A percentile compares a stretch with the other conserved stretches of the same genome.
phyloP scores from a whole-genome alignment of 2,113 vertebrate species.

The Ailurus styani region DNA sequence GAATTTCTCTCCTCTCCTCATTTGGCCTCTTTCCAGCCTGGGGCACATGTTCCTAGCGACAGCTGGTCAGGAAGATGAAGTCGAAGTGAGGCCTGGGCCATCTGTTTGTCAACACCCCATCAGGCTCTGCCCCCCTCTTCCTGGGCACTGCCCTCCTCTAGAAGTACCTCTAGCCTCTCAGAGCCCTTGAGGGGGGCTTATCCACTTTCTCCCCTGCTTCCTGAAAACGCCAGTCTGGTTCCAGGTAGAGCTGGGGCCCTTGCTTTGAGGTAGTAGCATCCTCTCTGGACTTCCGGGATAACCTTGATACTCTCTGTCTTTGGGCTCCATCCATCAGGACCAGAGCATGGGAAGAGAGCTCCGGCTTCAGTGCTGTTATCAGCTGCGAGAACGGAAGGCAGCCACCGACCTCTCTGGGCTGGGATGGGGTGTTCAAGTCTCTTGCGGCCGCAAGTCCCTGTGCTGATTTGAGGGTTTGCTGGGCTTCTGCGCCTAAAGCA shows the following conservation, averaged over 20 bases:
- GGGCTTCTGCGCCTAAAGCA: too few species aligned
- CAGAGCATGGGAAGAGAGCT: neutral
- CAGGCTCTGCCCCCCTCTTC: neutral
- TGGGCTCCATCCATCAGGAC: neutral
- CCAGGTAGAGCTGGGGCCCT: neutral
- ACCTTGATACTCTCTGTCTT: neutral
- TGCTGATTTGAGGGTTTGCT: too few species aligned
- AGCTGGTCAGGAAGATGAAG: conserved; percentile 9
- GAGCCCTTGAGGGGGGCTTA: neutral
- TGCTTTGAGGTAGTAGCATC: neutral
- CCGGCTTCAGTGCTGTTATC: accelerated
- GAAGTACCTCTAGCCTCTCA: neutral
- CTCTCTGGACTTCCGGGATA: neutral
- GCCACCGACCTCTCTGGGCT: neutral
- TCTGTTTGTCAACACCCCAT: neutral
- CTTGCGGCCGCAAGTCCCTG: neutral
- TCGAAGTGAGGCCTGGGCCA: neutral
- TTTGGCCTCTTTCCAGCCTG: neutral
- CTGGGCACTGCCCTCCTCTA: neutral
- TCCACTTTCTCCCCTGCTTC: neutral
- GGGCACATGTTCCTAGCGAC: neutral
- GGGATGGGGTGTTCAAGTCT: neutral
- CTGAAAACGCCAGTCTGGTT: neutral
- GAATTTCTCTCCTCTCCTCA: neutral
- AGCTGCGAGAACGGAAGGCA: neutral